Evolutionary conservation across 2,888 invertebrate species (phyloP).

Genomic region (Lasioglossum lativentre): DNA sequence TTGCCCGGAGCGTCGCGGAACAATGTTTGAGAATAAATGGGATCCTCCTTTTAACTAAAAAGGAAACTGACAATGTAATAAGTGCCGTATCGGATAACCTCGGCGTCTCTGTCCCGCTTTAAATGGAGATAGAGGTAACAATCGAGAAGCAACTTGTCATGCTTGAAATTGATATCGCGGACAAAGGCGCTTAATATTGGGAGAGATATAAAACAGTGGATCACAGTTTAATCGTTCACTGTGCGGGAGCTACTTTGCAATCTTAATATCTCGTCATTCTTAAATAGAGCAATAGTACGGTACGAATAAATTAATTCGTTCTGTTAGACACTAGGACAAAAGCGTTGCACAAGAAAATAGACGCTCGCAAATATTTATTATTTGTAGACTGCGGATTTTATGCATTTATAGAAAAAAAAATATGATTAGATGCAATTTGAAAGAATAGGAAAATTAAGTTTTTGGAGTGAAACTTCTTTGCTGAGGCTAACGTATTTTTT

Average conservation of each 20-base stretch:
- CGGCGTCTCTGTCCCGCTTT: neutral
- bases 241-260: neutral
- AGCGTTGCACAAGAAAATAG: neutral
- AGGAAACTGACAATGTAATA: neutral
- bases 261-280: neutral
- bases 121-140: neutral
- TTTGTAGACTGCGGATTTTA: neutral
- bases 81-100: neutral
- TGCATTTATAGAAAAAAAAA: neutral
- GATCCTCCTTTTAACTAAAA: constrained; percentile 2
- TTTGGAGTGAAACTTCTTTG: too few relatives aligned
- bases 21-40: neutral
- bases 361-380: neutral
- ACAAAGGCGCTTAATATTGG: neutral
- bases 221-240: neutral
- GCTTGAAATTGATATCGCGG: neutral
- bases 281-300: neutral
- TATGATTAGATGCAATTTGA: too few relatives aligned
- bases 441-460: too few relatives aligned
- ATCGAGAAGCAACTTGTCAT: neutral
- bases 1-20: neutral
- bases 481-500: too few relatives aligned
- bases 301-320: neutral
- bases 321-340: neutral
- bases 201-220: neutral